These are phyloP conservation scores for Toxotes chatareus DNA, from an alignment of 2,113 vertebrate genomes.

Conservation along the genomic window DNA sequence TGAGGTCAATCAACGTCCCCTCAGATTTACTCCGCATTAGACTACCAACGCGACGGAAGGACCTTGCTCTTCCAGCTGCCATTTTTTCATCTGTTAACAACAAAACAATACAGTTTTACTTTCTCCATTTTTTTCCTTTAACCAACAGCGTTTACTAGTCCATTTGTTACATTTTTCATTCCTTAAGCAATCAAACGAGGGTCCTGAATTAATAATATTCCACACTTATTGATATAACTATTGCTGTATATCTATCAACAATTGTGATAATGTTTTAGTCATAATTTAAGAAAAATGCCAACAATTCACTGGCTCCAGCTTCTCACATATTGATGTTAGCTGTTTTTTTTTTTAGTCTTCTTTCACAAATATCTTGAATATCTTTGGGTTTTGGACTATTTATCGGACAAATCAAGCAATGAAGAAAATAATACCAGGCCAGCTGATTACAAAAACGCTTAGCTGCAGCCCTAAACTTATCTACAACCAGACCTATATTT, in stretches of 20 bases:
- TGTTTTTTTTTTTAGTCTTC: neutral
- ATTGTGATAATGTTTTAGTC: neutral
- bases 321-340: neutral
- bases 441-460: neutral
- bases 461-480: neutral
- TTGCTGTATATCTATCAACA: too few species aligned
- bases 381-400: neutral
- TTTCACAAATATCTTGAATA: neutral
- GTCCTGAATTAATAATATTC: neutral
- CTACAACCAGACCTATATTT: neutral
- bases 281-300: neutral
- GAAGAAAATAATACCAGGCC: neutral
- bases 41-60: slow-evolving; percentile 78
- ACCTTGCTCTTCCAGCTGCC: slow-evolving; percentile 83
- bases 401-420: neutral
- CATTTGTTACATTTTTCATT: neutral
- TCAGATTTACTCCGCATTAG: slow-evolving; percentile 89
- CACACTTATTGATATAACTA: too few species aligned
- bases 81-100: slow-evolving; percentile 84
- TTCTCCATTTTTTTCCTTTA: neutral
- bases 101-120: neutral
- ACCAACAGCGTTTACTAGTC: neutral
- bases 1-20: slow-evolving; percentile 90
- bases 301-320: too few species aligned
- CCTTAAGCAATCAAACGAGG: neutral